Percentiles rank a stretch among this genome's conserved stretches.
These are phyloP conservation scores for Ptychodera flava DNA, from an alignment of 35 echinoderm and acorn worm genomes.

Conservation along the genomic window DNA sequence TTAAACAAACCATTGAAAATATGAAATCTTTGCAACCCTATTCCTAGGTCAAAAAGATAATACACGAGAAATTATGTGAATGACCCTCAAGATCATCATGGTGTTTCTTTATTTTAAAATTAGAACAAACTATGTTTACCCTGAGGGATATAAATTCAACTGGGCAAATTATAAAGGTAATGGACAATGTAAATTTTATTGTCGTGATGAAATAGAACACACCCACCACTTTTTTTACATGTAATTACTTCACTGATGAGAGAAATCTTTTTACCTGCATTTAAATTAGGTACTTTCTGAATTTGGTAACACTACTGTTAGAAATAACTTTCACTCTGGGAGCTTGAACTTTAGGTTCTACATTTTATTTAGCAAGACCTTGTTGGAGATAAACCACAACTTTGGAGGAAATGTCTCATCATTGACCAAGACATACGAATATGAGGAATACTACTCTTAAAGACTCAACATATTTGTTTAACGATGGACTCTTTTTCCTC, in stretches of 20 bases:
- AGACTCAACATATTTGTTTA: too few species aligned
- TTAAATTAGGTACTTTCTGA: background rate
- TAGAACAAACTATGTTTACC: background rate
- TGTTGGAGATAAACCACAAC: too few species aligned
- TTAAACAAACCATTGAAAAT: background rate
- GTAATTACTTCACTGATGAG: background rate
- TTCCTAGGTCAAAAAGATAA: background rate
- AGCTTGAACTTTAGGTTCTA: too few species aligned
- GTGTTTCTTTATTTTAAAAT: background rate
- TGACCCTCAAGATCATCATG: background rate
- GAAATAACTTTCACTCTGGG: too few species aligned
- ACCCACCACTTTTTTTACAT: background rate
- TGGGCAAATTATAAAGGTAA: background rate
- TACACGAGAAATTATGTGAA: background rate
- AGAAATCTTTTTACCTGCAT: background rate
- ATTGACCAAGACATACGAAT: too few species aligned
- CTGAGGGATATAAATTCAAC: background rate
- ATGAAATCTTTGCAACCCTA: background rate
- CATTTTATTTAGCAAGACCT: too few species aligned
- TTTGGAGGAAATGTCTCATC: too few species aligned
- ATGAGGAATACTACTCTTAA: too few species aligned
- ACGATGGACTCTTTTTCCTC: too few species aligned
- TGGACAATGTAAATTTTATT: background rate
- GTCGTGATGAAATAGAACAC: background rate
- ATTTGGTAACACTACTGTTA: too few species aligned